Base-by-base conservation (phyloP, 2,797 vertebrate species). In the Naso thynnoides region DNA sequence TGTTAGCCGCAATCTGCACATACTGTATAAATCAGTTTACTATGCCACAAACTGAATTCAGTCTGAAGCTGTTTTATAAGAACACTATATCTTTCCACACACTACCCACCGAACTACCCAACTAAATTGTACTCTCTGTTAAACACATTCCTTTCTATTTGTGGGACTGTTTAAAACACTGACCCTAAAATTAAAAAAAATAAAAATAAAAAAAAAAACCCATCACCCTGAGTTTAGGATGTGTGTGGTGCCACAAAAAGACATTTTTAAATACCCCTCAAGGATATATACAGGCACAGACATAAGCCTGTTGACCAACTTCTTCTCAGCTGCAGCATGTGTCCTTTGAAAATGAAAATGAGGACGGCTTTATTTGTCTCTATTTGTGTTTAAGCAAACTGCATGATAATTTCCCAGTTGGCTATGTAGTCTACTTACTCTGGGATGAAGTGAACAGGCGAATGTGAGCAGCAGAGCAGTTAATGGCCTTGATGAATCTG, bases 401-500 rank as follows among this genome's bases (percentile, higher is more conserved):
- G 77, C 86, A 88, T 88, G 79, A 90, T 88, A 87, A 92, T 91
- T 89, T 91, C 90, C 89, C 87, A 86, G 89, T 86, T 86, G 90
- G 89, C 44, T 84, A 60, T 83, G 83, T 85, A 84, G 87, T 91
- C 88, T 89, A 87, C 84, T 91, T 87, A 90, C 87, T 89, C 58
- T 60, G 73, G 90, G 88, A 89, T 89, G 86, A 77, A 89, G 88
- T 62, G 84, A 91, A 72, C 58, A 78, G 78, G 79, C 73, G 69
- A 88, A 79, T 83, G 81, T 81, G 79, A 85, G 87, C 89, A 90
- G 82, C 64, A 31, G 84, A 87, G 88, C 89, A 88, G 89, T 78
- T 91, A 91, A 92, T 90, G 89, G 89, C 85, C 81, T 91, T 90
- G 89, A 92, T 91, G 88, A 89, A 92, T 91, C 83, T 78, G 83